Evolutionary conservation across 2,888 invertebrate species (phyloP).

Genomic region (Candidula unifasciata): DNA sequence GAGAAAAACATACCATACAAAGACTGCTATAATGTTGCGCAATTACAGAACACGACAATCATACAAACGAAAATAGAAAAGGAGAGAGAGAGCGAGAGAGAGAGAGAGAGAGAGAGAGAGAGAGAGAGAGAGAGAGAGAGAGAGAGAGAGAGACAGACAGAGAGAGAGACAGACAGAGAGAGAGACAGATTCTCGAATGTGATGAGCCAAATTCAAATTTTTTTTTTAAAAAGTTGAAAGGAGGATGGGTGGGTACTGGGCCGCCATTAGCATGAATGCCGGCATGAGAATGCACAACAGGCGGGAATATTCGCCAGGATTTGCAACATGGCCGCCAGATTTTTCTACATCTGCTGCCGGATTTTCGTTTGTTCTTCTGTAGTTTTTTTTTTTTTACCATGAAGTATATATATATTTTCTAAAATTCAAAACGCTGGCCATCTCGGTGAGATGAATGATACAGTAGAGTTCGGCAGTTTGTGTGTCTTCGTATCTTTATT

Average conservation of each 20-base stretch:
- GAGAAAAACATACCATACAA: neutral
- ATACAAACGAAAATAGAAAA: neutral
- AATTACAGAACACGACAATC: neutral
- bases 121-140: neutral
- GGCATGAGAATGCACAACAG: too few species aligned
- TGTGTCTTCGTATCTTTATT: too few species aligned
- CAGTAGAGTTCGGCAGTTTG: too few species aligned
- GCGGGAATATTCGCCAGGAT: too few species aligned
- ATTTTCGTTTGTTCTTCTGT: neutral
- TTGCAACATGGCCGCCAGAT: too few species aligned
- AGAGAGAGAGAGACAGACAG: neutral
- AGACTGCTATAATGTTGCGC: neutral
- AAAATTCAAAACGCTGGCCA: neutral
- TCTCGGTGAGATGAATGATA: neutral
- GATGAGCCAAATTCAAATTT: neutral
- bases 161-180: neutral
- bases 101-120: neutral
- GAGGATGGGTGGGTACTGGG: too few species aligned
- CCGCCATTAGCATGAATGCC: too few species aligned
- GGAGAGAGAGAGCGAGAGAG: too few species aligned
- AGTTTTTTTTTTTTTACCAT: neutral
- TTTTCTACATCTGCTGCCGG: neutral
- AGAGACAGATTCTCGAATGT: neutral
- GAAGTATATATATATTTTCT: neutral
- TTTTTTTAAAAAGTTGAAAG: too few species aligned